These are phyloP conservation scores for Rhombomys opimus DNA, from an alignment of 2,113 vertebrate genomes.

Conservation along the genomic window DNA sequence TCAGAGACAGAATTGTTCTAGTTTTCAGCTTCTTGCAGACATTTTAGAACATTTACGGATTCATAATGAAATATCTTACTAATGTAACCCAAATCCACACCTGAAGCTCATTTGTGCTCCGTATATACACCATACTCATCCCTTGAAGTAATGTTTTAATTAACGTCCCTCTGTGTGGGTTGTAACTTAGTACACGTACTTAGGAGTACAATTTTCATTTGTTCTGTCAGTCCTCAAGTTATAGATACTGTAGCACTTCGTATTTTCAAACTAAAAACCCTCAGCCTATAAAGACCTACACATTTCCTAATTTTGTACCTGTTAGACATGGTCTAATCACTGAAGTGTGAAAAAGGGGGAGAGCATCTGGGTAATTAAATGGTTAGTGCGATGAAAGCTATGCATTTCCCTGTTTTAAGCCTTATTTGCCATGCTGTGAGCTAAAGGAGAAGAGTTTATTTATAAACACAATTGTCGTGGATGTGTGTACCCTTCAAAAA, in stretches of 20 bases:
- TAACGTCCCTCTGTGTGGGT: not conserved
- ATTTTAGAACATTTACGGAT: not conserved
- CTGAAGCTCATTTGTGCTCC: not conserved
- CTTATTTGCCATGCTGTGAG: not conserved
- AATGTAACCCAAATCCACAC: not conserved
- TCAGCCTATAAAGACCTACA: not conserved
- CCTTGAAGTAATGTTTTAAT: not conserved
- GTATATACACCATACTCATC: not conserved
- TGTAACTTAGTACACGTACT: not conserved
- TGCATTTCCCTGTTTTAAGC: conserved; percentile 28
- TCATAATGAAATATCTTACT: not conserved
- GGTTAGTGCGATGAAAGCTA: conserved; percentile 41
- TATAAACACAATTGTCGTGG: not conserved
- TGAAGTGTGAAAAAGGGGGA: not conserved
- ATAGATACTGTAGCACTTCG: not conserved
- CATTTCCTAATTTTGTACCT: not conserved
- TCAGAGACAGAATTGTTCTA: not conserved
- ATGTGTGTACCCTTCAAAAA: not conserved
- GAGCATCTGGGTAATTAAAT: not conserved
- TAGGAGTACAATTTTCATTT: not conserved
- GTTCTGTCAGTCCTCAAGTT: not conserved
- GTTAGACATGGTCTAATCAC: not conserved
- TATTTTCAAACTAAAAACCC: not conserved
- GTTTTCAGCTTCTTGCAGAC: not conserved
- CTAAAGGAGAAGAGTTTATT: not conserved